phyloP scores from a whole-genome alignment of 1,140 invertebrate genomes.

The Latrodectus geometricus region DNA sequence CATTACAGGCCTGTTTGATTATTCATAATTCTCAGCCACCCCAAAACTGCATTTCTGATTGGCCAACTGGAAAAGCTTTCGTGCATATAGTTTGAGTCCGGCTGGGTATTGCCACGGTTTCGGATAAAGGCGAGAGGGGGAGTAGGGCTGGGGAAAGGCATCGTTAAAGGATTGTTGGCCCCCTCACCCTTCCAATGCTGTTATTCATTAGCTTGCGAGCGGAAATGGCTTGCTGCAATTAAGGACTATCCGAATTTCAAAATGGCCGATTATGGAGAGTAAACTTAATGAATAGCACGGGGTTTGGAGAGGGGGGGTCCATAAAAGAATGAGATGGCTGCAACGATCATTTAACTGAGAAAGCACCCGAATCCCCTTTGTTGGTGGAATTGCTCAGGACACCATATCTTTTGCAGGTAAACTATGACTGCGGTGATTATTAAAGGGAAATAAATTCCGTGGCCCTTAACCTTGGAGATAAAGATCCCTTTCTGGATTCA shows the following conservation, averaged over 20 bases:
- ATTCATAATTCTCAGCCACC: slow-evolving; percentile 54
- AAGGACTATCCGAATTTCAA: slow-evolving; percentile 50
- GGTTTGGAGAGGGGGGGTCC: neutral
- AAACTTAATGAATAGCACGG: slow-evolving; percentile 28
- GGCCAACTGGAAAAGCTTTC: slow-evolving; percentile 42
- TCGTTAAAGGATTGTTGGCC: slow-evolving; percentile 54
- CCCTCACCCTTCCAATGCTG: slow-evolving; percentile 4
- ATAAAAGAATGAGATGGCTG: slow-evolving; percentile 8
- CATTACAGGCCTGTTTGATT: slow-evolving; percentile 50
- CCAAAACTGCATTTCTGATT: slow-evolving; percentile 50
- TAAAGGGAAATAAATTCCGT: too few species aligned
- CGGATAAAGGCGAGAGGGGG: slow-evolving; percentile 24
- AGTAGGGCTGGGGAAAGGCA: neutral
- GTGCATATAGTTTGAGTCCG: slow-evolving; percentile 52
- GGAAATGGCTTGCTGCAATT: slow-evolving; percentile 48
- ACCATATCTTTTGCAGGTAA: neutral
- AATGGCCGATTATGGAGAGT: slow-evolving; percentile 40
- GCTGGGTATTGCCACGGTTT: slow-evolving; percentile 48
- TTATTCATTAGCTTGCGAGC: slow-evolving; percentile 42
- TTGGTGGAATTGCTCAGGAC: neutral
- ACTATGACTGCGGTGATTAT: neutral
- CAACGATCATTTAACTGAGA: slow-evolving; percentile 14
- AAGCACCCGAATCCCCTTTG: slow-evolving; percentile 29
- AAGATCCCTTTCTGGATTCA: too few species aligned
- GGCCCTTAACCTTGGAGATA: too few species aligned